Percentiles rank a stretch among this genome's conserved stretches.
Evolutionary conservation across 2,113 vertebrate species (phyloP).

Genomic region (Mus spicilegus): DNA sequence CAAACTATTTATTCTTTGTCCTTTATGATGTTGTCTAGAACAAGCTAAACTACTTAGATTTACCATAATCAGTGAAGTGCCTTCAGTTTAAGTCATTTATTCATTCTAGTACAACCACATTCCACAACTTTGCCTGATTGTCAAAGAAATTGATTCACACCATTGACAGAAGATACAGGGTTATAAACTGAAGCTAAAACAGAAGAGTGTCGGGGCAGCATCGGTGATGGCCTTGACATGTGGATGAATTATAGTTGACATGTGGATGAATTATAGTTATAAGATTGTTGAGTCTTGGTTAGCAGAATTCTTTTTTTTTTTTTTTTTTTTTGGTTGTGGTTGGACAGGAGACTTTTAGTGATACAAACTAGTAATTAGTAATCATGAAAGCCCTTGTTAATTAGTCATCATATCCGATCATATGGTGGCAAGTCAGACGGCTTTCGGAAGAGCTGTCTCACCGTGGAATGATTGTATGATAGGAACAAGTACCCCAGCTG

Average conservation of each 20-base stretch:
- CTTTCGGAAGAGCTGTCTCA: constrained; percentile 18
- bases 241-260: not conserved
- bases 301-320: not conserved
- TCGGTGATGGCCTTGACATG: not conserved
- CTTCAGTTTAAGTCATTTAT: not conserved
- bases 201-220: not conserved
- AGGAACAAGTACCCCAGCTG: not conserved
- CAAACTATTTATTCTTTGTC: not conserved
- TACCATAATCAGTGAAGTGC: not conserved
- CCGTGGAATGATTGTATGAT: not conserved
- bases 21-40: not conserved
- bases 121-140: not conserved
- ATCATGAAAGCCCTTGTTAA: constrained; percentile 11
- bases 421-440: not conserved
- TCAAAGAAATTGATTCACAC: not conserved
- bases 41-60: not conserved
- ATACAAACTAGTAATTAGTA: not conserved
- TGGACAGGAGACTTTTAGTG: not conserved
- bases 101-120: not conserved
- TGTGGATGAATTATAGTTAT: not conserved
- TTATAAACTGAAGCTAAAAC: not conserved
- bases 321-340: not conserved
- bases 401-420: constrained; percentile 18
- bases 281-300: not conserved
- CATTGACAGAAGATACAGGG: not conserved